Base-by-base conservation (phyloP, 2,888 invertebrate species). In the Leptopterna dolabrata region DNA sequence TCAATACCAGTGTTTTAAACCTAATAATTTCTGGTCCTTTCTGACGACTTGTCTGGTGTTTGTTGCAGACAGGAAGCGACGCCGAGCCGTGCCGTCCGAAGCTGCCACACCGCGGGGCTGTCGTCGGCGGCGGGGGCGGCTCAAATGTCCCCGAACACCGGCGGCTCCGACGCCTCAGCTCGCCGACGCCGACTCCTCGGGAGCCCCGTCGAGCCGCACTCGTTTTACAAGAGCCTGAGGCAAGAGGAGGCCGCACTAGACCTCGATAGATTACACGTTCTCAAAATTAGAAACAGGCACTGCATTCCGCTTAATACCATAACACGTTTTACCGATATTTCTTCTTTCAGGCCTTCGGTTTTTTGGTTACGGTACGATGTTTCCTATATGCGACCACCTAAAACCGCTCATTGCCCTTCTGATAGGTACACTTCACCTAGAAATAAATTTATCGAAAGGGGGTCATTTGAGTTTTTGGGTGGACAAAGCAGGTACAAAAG, bases 251-350 rank as follows among this genome's bases (percentile, higher is more conserved):
- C 86, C 9, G 87, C 80, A 73, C 87, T 87, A 36, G 87, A 87
- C 36, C 82, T 87, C 30, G 87, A 87, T 71, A 81, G 73, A 83
- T 80, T 76, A 63, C 87, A 87, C 87, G 87, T 87, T 29, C 82
- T 82, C 71, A 86, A 82, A 80, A 82, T 76, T 73, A 45, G 45
- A 73, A 88, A 86, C 81, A 81, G 87, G 82, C 70, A 87, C 70
- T 70, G 43, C 83, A 41, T 45, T 70, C 41, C 36, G 47, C 51
- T 81, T 36, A 81, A 0, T 51, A 30, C 9, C 36, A 3, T 16
- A n/a, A 13, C n/a, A 30, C 19, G 30, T 76, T 27, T 6, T 36
- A 36, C 2, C 27, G 3, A 24, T 24, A 71, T 3, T 71, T 71
- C 9, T 71, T 9, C 2, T 71, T 71, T 19, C 27, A 36, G 36